These are phyloP conservation scores for Euwallacea fornicatus DNA, from an alignment of 1,140 invertebrate genomes.

Conservation along the genomic window DNA sequence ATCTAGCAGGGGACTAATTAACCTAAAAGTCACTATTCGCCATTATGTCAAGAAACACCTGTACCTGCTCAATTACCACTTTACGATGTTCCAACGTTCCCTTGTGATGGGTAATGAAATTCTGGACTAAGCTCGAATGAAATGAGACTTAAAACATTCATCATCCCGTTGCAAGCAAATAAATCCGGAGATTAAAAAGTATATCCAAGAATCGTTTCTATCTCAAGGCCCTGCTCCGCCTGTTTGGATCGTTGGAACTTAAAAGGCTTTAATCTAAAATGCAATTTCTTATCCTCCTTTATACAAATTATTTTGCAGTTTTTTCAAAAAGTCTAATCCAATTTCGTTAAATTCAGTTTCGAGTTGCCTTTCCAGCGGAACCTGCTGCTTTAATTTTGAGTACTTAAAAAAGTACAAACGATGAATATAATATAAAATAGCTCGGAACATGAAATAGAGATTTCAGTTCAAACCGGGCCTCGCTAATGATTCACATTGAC, in stretches of 20 bases:
- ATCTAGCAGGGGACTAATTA: too few species aligned
- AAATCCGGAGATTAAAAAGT: slow-evolving; percentile 1
- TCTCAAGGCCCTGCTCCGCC: neutral
- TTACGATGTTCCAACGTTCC: too few species aligned
- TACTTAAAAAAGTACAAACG: neutral
- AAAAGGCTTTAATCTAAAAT: slow-evolving; percentile 3
- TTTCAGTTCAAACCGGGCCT: neutral
- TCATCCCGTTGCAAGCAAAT: too few species aligned
- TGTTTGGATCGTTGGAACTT: neutral
- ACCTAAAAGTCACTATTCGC: too few species aligned
- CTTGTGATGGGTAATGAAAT: too few species aligned
- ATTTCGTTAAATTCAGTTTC: neutral
- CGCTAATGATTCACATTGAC: slow-evolving; percentile 10
- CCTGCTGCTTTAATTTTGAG: neutral
- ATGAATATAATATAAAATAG: neutral
- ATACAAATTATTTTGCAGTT: slow-evolving; percentile 2
- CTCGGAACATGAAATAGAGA: neutral
- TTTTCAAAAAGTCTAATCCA: slow-evolving; percentile 1
- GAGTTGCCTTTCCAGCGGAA: neutral
- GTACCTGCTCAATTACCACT: too few species aligned
- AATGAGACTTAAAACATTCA: too few species aligned
- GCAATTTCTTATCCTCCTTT: neutral
- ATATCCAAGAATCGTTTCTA: neutral
- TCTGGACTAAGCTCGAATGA: too few species aligned
- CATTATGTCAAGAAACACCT: too few species aligned